Evolutionary conservation across 2,797 vertebrate species (phyloP), one percentile per base, ranked within the genome.

Genomic region (Aplochiton taeniatus): DNA sequence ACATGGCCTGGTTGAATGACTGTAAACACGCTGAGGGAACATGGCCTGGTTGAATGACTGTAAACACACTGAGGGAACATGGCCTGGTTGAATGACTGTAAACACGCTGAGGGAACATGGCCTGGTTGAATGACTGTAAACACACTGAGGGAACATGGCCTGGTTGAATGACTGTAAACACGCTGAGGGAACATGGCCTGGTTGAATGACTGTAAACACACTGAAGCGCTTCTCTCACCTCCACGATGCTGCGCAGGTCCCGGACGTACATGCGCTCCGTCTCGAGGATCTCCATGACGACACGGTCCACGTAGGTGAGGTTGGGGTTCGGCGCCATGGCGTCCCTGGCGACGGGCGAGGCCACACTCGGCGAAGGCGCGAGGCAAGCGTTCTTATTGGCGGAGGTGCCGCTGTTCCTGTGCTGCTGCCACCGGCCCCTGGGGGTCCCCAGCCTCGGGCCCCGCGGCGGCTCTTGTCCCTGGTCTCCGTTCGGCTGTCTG

Each of bases 271-370:
- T 97, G 59, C 96, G 94, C 87, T 99, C 97, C 0, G 97, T 98
- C 81, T 98, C 97, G 13, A 98, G 94, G 0, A 98, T 96, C 88
- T 99, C 97, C 89, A 96, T 92, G 68, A 99, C 95, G 31, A 99
- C 97, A 0, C 95, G 93, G 76, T 97, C 96, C 87, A 97, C 86
- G 55, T 98, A 97, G 63, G 91, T 95, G 75, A 97, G 90, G 76
- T 96, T 94, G 8, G 92, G 92, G 77, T 94, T 93, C 5, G 92
- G 85, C 0, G 83, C 84, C 63, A 70, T 90, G 8, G 86, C 68
- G 55, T 86, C 86, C 0, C 87, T 4, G 10, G 91, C 79, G 0
- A 95, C 91, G 0, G 95, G 94, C 0, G 92, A 93, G 46, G 88
- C 60, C 0, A 55, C 42, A 63, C 70, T 49, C 11, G 90, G 84